Percentiles rank a stretch among this genome's conserved stretches.
These are phyloP conservation scores for Carposina sasakii DNA, from an alignment of 1,140 invertebrate species.

Conservation along the genomic window DNA sequence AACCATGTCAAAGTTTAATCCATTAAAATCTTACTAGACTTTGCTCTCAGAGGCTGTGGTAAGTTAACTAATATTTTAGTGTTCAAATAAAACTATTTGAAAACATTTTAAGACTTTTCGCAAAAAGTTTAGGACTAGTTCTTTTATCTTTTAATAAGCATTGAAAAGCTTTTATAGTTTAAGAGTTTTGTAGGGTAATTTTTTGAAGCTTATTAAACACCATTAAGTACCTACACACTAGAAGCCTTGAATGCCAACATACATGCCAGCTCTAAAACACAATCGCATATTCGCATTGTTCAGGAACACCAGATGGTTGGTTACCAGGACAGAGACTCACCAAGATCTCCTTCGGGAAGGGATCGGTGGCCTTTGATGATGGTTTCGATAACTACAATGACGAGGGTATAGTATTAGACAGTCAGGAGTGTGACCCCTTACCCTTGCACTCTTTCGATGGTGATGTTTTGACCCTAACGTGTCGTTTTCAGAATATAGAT, in stretches of 20 bases:
- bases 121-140: no score
- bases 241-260: no score
- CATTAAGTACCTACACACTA: no score
- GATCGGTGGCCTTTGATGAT: slow-evolving; percentile 67
- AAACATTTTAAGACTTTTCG: no score
- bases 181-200: no score
- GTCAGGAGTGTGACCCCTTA: slow-evolving; percentile 54
- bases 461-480: slow-evolving; percentile 42
- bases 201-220: no score
- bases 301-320: slow-evolving; percentile 65
- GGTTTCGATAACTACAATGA: slow-evolving; percentile 68
- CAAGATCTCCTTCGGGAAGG: slow-evolving; percentile 68
- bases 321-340: slow-evolving; percentile 69
- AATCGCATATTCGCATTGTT: slow-evolving; percentile 50
- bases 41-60: slow-evolving; percentile 27
- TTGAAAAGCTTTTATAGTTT: no score
- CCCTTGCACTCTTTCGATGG: slow-evolving; percentile 29
- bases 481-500: slow-evolving; percentile 3
- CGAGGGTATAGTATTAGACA: slow-evolving; percentile 59
- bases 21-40: slow-evolving; percentile 10
- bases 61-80: slow-evolving; percentile 24
- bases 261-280: slow-evolving; percentile 22
- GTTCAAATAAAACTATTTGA: slow-evolving; percentile 10
- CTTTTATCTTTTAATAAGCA: no score
- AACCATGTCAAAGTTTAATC: no score